Evolutionary conservation across 1,140 invertebrate genomes (phyloP).

Genomic region (Bombus fervidus): DNA sequence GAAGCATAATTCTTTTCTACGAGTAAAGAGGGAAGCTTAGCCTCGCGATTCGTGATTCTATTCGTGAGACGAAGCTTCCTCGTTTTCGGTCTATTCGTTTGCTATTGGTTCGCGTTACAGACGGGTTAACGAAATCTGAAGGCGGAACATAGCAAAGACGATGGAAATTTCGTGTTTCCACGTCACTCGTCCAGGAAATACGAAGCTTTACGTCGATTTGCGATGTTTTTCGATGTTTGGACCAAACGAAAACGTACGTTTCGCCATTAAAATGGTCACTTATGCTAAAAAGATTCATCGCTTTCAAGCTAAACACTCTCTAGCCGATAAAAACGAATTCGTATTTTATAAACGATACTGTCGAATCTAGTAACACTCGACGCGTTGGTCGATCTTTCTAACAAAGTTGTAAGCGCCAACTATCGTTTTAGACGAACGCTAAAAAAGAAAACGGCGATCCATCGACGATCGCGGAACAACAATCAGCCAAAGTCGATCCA

Average conservation of each 20-base stretch:
- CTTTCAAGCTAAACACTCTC: constrained; percentile 20
- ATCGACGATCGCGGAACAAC: not conserved
- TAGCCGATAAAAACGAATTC: not conserved
- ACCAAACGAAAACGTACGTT: constrained; percentile 32
- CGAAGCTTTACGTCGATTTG: not conserved
- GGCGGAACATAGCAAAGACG: not conserved
- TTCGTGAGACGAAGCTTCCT: not conserved
- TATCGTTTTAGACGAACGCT: not conserved
- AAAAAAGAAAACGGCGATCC: not conserved
- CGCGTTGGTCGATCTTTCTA: not conserved
- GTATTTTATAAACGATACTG: constrained; percentile 25
- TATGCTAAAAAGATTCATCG: not conserved
- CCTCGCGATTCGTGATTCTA: not conserved
- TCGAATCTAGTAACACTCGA: not conserved
- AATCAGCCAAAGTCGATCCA: not conserved
- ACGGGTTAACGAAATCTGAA: not conserved
- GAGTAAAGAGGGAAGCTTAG: not conserved
- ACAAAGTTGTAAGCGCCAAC: not conserved
- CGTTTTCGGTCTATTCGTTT: constrained; percentile 1
- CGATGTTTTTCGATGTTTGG: constrained; percentile 16
- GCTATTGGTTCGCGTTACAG: not conserved
- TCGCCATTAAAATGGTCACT: not conserved
- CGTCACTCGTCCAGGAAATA: not conserved
- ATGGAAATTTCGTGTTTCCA: not conserved
- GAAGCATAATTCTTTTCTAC: constrained; percentile 9